A percentile compares a stretch with the other conserved stretches of the same genome.
Evolutionary conservation across 2,888 invertebrate species (phyloP).

Genomic region (Alitta virens): DNA sequence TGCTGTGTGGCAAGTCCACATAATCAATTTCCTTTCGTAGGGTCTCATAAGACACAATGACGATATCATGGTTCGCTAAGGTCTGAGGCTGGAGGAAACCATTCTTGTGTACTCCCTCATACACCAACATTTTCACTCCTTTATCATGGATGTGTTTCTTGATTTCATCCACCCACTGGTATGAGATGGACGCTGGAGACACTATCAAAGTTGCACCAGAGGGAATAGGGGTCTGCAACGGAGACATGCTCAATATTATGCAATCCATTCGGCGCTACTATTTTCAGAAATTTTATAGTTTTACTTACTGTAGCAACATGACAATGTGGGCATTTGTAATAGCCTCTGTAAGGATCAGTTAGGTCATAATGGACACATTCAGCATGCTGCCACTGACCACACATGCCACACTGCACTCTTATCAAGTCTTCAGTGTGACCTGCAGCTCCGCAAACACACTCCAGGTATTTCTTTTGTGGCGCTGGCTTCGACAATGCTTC

Average conservation of each 20-base stretch:
- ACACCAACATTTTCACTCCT: conserved; percentile 56
- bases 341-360: conserved; percentile 44
- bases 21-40: conserved; percentile 66
- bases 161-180: conserved; percentile 74
- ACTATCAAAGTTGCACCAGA: conserved; percentile 72
- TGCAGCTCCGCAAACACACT: conserved; percentile 15
- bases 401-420: conserved; percentile 63
- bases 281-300: no score
- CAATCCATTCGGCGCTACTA: no score
- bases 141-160: conserved; percentile 63
- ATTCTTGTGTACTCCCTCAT: conserved; percentile 60
- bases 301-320: conserved; percentile 59
- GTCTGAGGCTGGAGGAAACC: conserved; percentile 66
- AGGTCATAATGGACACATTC: conserved; percentile 63
- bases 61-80: conserved; percentile 68
- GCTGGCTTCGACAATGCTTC: neutral
- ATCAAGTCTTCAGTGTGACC: conserved; percentile 14
- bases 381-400: conserved; percentile 66
- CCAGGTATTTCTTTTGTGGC: conserved; percentile 2
- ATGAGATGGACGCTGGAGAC: conserved; percentile 67
- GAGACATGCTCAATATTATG: neutral
- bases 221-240: conserved; percentile 58
- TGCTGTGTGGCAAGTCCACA: conserved; percentile 60
- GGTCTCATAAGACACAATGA: conserved; percentile 71
- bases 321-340: conserved; percentile 69